Base-by-base conservation (phyloP, 2,113 vertebrate species). In the Notothenia coriiceps region DNA sequence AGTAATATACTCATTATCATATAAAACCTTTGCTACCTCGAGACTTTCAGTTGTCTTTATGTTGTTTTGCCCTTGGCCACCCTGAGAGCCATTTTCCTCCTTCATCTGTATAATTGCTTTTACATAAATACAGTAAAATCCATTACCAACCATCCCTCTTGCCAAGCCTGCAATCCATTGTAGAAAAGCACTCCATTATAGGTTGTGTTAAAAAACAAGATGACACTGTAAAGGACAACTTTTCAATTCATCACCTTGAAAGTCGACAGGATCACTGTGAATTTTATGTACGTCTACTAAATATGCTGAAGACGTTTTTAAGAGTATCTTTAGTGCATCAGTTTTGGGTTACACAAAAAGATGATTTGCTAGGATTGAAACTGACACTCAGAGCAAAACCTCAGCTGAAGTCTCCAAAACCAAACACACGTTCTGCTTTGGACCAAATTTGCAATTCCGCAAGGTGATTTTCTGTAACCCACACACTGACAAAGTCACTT, bases 121-220 rank as follows among this genome's bases (percentile, higher is more conserved):
- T n/a, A 64, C 17, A 82, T 22, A 9, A 59, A 65, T 55, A 49
- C n/a, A 14, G 46, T 68, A 13, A 47, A 20, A 67, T 22, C 49
- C 4, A 35, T 67, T 52, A 60, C 14, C 49, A 35, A 13, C 46
- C 22, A 6, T 17, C 13, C 10, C 20, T 13, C 5, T 35, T 60
- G 33, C 54, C 35, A 44, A 15, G 25, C 7, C 51, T 56, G 20
- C 8, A 51, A 44, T 52, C 33, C n/a, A 44, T 12, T 66, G 12
- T 20, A 44, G 44, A 22, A 50, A 18, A 71, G 29, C 20, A 71
- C 60, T 68, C 29, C 29, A 69, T 61, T 20, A 12, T 8, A 67
- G 29, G 29, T 13, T 49, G 22, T n/a, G 11, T 25, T 6, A 14
- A 52, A 69, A 55, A 22, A 65, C 46, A 73, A 65, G 12, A 15